Evolutionary conservation across 2,888 invertebrate genomes (phyloP), one percentile per base, ranked within the genome.

Genomic region (Phyllotreta striolata): DNA sequence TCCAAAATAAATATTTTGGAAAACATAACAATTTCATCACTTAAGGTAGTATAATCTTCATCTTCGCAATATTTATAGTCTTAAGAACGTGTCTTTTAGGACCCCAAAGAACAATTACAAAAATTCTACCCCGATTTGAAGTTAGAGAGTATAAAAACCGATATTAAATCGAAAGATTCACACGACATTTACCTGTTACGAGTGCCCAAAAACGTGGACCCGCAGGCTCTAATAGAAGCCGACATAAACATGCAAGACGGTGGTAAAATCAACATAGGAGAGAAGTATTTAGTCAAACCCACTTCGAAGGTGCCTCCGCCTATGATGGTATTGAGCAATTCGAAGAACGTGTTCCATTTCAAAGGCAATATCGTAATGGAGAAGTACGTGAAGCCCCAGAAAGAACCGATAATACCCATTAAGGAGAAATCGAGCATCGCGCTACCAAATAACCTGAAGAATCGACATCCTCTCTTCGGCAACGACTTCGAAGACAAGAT

Each of bases 381-480:
- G 57, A 71, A 72, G 59, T 66, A 70, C 51, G 59, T 71, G 6
- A 75, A 76, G 60, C 8, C 55, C 3, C 70, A 71, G 41, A 66
- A 68, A 14, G 13, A 64, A 1, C 59, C 56, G 6, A 55, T 68
- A 0, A 51, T 66, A 37, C 55, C 66, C 8, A 52, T 55, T 34
- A 56, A 56, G 9, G 67, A 73, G 51, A 68, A 66, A 49, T 62
- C 65, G 41, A 49, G 64, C 6, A 56, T 73, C 10, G 57, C 69
- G 13, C 41, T 72, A 9, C 78, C 78, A n/a, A 66, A 63, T 6
- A 69, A 72, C 61, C 62, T 77, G 37, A 77, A 75, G 66, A 63
- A 66, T 1, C 68, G 78, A 6, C 78, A 79, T 70, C 77, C 78
- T 0, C 59, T 79, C 35, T 78, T 79, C 62, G 79, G 79, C 6